Evolutionary conservation across 1,140 invertebrate species (phyloP).

Genomic region (Drosophila erecta): DNA sequence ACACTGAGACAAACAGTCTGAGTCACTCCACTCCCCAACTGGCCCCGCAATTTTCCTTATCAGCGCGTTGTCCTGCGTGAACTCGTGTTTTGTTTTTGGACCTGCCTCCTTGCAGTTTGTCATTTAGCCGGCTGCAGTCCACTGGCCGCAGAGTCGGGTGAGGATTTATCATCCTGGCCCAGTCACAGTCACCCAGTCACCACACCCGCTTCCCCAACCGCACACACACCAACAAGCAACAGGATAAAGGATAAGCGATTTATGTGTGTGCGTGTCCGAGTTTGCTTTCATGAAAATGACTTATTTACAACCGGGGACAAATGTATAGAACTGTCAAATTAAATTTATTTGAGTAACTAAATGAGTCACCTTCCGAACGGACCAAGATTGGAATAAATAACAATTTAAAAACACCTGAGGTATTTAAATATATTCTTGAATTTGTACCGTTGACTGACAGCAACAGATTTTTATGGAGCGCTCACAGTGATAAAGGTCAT

Average conservation of each 20-base stretch:
- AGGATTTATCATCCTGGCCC: conserved; percentile 75
- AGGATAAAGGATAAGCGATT: conserved; percentile 80
- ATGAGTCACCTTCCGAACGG: neutral
- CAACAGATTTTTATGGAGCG: no score
- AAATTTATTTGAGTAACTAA: neutral
- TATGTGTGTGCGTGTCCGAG: conserved; percentile 67
- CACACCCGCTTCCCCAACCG: conserved; percentile 11
- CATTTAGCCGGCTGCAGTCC: conserved; percentile 69
- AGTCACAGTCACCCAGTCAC: conserved; percentile 24
- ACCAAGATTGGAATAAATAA: no score
- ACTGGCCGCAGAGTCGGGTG: conserved; percentile 35
- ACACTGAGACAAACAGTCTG: conserved; percentile 59
- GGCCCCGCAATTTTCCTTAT: conserved; percentile 55
- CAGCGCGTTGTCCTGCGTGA: conserved; percentile 68
- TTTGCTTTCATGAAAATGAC: conserved; percentile 71
- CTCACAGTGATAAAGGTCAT: neutral
- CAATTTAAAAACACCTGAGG: no score
- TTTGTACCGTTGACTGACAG: no score
- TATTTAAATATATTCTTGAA: no score
- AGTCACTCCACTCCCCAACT: neutral
- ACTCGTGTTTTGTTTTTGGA: conserved; percentile 32
- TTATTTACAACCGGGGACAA: conserved; percentile 25
- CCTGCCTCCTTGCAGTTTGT: conserved; percentile 78
- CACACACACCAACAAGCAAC: conserved; percentile 45
- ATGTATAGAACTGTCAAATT: neutral